Evolutionary conservation across 2,888 invertebrate genomes (phyloP).

Genomic region (Pyrrhia umbra): DNA sequence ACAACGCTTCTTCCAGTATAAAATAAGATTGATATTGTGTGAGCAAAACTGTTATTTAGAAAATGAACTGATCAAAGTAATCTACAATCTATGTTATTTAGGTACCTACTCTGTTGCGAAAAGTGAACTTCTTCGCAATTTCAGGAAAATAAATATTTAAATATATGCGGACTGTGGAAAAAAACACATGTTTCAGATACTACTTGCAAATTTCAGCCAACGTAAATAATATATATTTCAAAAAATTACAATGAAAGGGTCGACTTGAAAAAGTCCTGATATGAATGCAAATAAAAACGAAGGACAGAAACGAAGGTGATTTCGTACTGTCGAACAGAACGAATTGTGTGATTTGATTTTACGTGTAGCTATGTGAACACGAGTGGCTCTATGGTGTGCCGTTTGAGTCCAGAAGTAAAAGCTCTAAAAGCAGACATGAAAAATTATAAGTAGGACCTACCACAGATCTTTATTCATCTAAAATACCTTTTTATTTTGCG

Average conservation of each 20-base stretch:
- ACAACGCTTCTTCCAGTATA: constrained; percentile 67
- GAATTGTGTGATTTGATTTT: constrained; percentile 12
- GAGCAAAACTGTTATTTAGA: neutral
- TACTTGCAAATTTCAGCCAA: neutral
- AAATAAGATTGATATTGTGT: constrained; percentile 35
- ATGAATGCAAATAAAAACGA: constrained; percentile 19
- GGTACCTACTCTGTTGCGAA: too few species aligned
- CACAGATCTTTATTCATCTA: too few species aligned
- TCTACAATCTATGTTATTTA: neutral
- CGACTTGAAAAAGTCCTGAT: neutral
- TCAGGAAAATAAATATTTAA: neutral
- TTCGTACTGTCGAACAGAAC: neutral
- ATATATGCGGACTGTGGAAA: neutral
- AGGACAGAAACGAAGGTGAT: constrained; percentile 5
- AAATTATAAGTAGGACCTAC: too few species aligned
- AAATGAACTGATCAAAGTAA: neutral
- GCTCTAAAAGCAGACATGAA: neutral
- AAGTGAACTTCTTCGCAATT: too few species aligned
- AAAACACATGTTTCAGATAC: neutral
- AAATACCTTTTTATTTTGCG: too few species aligned
- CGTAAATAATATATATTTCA: neutral
- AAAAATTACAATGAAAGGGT: neutral
- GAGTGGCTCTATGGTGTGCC: constrained; percentile 2
- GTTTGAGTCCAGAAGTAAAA: neutral
- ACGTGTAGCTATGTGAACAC: constrained; percentile 5